Evolutionary conservation across 2,113 vertebrate genomes (phyloP).

Genomic region (Aix galericulata): DNA sequence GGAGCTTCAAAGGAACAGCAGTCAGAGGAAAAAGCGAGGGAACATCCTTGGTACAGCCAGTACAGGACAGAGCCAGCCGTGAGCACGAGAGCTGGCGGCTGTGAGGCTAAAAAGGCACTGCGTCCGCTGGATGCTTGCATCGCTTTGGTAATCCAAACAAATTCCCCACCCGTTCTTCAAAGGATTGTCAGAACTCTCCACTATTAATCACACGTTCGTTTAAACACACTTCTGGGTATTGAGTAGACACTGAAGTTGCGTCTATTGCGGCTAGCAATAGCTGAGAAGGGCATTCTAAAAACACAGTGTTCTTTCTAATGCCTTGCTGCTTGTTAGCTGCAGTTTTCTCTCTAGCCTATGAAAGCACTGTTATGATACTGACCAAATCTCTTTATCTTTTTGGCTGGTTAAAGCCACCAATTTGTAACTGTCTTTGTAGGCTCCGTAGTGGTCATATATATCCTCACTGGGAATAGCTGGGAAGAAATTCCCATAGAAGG

Average conservation of each 20-base stretch:
- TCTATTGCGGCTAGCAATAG: not conserved
- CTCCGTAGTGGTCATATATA: not conserved
- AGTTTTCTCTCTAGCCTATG: not conserved
- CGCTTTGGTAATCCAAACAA: not conserved
- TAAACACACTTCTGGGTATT: not conserved
- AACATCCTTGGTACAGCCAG: not conserved
- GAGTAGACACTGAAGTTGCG: not conserved
- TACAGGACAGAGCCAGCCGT: not conserved
- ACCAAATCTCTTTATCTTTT: not conserved
- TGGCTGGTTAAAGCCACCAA: not conserved
- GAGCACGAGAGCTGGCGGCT: accelerated
- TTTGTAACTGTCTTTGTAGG: not conserved
- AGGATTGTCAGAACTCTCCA: not conserved
- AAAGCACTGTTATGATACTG: not conserved
- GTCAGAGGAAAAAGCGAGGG: not conserved
- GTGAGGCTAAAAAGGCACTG: not conserved
- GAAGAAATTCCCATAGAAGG: not conserved
- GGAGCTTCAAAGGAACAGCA: not conserved
- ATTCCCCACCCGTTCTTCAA: not conserved
- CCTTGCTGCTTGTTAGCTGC: not conserved
- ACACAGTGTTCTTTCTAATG: not conserved
- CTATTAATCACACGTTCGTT: not conserved
- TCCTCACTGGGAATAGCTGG: not conserved
- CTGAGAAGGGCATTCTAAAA: not conserved
- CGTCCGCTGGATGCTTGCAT: not conserved